phyloP scores from a whole-genome alignment of 2,113 vertebrate species.

The Rynchops niger region DNA sequence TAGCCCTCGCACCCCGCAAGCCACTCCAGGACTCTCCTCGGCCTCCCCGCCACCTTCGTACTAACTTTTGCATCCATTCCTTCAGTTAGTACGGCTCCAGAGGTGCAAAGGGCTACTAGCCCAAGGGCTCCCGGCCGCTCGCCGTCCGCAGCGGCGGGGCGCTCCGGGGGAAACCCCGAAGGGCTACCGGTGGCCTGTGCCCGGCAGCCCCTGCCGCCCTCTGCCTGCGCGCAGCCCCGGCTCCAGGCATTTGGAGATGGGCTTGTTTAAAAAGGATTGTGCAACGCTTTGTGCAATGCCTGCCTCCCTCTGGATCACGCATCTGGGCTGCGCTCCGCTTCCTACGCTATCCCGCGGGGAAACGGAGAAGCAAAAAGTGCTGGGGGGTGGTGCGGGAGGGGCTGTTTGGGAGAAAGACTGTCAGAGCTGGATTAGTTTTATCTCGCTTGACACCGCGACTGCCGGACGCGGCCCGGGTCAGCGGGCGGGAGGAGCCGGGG shows the following conservation, averaged over 20 bases:
- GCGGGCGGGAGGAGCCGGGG: background rate
- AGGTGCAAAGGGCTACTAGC: background rate
- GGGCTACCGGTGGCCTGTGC: background rate
- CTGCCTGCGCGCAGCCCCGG: slow-evolving; percentile 11
- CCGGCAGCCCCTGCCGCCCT: slow-evolving; percentile 13
- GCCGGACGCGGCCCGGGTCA: background rate
- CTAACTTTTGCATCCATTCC: background rate
- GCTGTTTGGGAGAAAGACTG: background rate
- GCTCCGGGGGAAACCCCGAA: background rate
- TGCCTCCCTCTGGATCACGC: background rate
- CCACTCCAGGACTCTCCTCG: background rate
- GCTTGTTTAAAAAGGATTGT: background rate
- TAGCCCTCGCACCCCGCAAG: background rate
- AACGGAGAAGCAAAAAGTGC: background rate
- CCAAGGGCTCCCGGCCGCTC: too few relatives aligned
- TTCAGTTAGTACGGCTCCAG: background rate
- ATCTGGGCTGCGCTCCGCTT: background rate
- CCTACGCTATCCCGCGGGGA: background rate
- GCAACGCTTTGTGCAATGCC: slow-evolving; percentile 16
- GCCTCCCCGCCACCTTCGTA: background rate
- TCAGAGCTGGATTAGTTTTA: background rate
- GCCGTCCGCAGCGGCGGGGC: background rate
- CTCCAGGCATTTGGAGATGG: background rate
- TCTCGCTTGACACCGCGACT: background rate
- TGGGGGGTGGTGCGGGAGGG: too few relatives aligned